A percentile compares a stretch with the other conserved stretches of the same genome.
These are phyloP conservation scores for Amphimallon solstitiale DNA, from an alignment of 2,888 invertebrate species.

Conservation along the genomic window DNA sequence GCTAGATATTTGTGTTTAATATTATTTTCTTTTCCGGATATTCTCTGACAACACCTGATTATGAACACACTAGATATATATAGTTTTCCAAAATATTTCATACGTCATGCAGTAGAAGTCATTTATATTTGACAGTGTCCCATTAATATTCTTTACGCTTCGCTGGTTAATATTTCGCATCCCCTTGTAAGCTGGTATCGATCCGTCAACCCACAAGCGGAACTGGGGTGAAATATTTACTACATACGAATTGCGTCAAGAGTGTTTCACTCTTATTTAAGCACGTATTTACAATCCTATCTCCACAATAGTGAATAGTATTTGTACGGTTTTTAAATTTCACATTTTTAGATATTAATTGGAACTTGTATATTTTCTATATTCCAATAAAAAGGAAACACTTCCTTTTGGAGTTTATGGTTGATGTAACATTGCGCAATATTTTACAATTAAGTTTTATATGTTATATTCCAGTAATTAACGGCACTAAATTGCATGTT, in stretches of 20 bases:
- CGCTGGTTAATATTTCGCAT: slow-evolving; percentile 9
- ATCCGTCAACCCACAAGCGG: neutral
- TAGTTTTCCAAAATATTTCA: no score
- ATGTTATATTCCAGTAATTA: no score
- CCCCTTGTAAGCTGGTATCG: slow-evolving; percentile 11
- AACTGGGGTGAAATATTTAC: slow-evolving; percentile 26
- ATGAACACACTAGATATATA: no score
- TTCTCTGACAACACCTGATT: no score
- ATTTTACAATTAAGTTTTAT: no score
- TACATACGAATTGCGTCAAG: slow-evolving; percentile 13
- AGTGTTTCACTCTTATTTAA: neutral
- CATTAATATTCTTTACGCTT: slow-evolving; percentile 1
- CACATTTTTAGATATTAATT: neutral
- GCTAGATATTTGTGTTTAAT: slow-evolving; percentile 12
- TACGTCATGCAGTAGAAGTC: neutral
- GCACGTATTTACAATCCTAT: neutral
- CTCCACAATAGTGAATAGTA: neutral
- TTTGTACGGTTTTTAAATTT: neutral
- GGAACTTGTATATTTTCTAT: neutral
- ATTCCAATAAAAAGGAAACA: neutral
- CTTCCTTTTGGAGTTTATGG: no score
- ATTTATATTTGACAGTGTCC: neutral
- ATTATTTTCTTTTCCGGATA: no score
- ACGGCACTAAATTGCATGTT: no score
- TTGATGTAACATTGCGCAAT: no score